Base-by-base conservation (phyloP, 1,140 invertebrate species). In the Hycleus phaleratus region DNA sequence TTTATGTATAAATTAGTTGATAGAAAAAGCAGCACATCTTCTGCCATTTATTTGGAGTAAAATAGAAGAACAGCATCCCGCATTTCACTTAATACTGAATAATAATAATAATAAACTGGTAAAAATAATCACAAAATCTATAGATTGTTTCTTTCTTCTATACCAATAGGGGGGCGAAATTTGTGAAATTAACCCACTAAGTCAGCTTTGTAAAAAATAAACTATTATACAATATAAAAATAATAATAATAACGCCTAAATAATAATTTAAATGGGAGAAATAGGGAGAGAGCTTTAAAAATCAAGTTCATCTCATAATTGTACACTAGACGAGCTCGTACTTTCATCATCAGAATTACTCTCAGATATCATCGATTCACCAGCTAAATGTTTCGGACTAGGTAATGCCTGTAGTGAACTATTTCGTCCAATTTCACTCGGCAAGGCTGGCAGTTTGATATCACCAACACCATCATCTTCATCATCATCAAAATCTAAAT, bases 321-420 rank as follows among this genome's bases (percentile, higher is more conserved):
- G 70, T 51, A 62, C 68, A 57, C 68, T 69, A 8, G 72, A 73
- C 9, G 72, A 73, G 18, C 67, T 70, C 58, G 68, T 72, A n/a
- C 68, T 79, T 60, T 80, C 78, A 63, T 79, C 79, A 60, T 81
- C 78, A 0, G 79, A 80, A 55, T 79, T 79, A 46, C 78, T 75
- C 45, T 79, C 78, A 3, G 76, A 78, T 9, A 77, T 74, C 61
- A 73, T 72, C 25, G 82, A 80, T 67, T 85, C 83, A 4, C 82
- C 83, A n/a, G 82, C 82, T 4, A 83, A 80, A 63, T 84, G 81
- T 64, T 83, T 82, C 44, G 72, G 71, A 18, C 65, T 63, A 10
- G 72, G 72, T 42, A 74, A 44, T 9, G 58, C 45, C n/a, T 64
- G 43, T 12, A 61, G 24, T 10, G 56, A 63, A 38, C 64, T 65